These are phyloP conservation scores for Drosophila parvula DNA, from an alignment of 1,140 invertebrate genomes.

Conservation along the genomic window DNA sequence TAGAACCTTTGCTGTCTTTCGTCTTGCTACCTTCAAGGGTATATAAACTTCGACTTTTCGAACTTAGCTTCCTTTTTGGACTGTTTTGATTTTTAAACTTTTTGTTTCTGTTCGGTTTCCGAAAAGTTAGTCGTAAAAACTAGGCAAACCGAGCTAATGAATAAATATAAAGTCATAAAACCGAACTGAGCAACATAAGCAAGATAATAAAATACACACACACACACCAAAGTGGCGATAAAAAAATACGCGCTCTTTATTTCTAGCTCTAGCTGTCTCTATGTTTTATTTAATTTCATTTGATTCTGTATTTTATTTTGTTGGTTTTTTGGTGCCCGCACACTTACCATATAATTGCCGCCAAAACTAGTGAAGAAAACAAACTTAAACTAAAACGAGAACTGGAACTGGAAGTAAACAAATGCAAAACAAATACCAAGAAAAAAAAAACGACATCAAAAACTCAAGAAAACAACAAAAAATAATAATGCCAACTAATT, in stretches of 20 bases:
- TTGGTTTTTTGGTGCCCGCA: conserved; percentile 5
- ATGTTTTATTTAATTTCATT: neutral
- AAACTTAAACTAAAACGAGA: conserved; percentile 23
- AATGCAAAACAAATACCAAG: conserved; percentile 13
- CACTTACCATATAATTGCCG: conserved; percentile 16
- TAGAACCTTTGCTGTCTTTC: too few relatives aligned
- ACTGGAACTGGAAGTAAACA: conserved; percentile 5
- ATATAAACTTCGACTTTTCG: neutral
- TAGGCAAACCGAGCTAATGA: conserved; percentile 67
- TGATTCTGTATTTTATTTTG: neutral
- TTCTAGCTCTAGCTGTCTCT: conserved; percentile 5
- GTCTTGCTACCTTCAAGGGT: too few relatives aligned
- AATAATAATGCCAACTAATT: conserved; percentile 10
- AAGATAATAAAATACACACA: conserved; percentile 38
- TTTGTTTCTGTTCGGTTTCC: conserved; percentile 21
- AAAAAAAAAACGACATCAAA: neutral
- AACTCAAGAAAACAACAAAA: neutral
- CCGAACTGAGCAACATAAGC: conserved; percentile 40
- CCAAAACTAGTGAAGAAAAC: conserved; percentile 33
- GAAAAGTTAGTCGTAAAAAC: conserved; percentile 62
- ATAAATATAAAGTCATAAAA: conserved; percentile 77
- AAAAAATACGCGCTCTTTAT: conserved; percentile 30
- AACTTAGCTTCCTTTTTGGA: neutral
- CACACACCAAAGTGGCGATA: conserved; percentile 29
- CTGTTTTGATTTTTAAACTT: conserved; percentile 10